These are phyloP conservation scores for Brassicogethes aeneus DNA, from an alignment of 2,888 invertebrate genomes.

Conservation along the genomic window DNA sequence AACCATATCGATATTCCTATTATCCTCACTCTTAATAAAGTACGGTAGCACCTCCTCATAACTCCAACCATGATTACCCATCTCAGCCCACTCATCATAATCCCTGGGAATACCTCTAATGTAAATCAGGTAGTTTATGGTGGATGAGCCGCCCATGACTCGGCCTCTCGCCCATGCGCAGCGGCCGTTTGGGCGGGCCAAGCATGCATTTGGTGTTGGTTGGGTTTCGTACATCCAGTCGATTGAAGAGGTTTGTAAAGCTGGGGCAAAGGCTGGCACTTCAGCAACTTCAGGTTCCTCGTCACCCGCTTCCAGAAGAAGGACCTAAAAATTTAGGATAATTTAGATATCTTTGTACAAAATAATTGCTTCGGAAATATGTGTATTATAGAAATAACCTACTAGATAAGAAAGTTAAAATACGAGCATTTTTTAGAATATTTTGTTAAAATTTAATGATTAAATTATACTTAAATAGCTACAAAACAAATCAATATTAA, in stretches of 20 bases:
- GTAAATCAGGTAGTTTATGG: constrained; percentile 60
- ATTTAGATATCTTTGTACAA: too few species aligned
- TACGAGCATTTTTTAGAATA: too few species aligned
- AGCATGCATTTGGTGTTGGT: constrained; percentile 50
- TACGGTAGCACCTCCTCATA: constrained; percentile 58
- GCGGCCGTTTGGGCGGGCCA: constrained; percentile 47
- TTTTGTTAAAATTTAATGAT: too few species aligned
- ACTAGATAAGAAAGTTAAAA: too few species aligned
- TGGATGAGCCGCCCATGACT: constrained; percentile 59
- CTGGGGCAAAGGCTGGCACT: constrained; percentile 52
- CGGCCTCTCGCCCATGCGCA: constrained; percentile 56
- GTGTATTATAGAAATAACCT: too few species aligned
- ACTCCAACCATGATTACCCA: constrained; percentile 56
- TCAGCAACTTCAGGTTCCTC: constrained; percentile 56
- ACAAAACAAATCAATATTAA: too few species aligned
- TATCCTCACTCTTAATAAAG: constrained; percentile 59
- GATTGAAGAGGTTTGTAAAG: constrained; percentile 48
- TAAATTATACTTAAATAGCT: too few species aligned
- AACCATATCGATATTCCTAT: constrained; percentile 41
- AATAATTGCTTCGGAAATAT: too few species aligned
- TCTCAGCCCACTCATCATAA: constrained; percentile 55
- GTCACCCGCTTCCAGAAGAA: constrained; percentile 54
- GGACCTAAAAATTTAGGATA: constrained; percentile 40
- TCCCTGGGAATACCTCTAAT: constrained; percentile 51
- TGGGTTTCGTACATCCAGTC: constrained; percentile 63